Percentiles rank a stretch among this genome's conserved stretches.
These are phyloP conservation scores for Cryptoblepharus egeriae DNA, from an alignment of 2,797 vertebrate genomes.

Conservation along the genomic window DNA sequence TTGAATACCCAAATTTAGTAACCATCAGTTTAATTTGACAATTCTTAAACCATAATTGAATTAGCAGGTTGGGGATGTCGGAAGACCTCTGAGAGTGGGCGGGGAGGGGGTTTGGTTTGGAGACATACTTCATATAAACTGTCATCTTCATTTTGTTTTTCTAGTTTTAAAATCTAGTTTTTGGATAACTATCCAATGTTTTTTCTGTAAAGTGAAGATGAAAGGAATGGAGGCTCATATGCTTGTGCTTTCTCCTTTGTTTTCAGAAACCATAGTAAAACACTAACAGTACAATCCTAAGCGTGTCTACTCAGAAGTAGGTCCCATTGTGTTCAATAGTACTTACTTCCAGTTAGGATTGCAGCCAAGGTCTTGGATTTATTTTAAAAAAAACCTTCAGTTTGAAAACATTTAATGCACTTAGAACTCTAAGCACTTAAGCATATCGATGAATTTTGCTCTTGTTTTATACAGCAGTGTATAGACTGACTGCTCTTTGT, in stretches of 20 bases:
- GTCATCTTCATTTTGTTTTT: not conserved
- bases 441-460: not conserved
- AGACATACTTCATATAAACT: not conserved
- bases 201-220: not conserved
- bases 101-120: not conserved
- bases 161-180: not conserved
- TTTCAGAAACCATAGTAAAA: not conserved
- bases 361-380: not conserved
- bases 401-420: not conserved
- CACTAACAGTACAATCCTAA: no score
- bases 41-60: no score
- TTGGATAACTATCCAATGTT: not conserved
- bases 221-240: not conserved
- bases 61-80: no score
- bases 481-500: fast-evolving
- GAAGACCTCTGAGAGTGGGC: no score
- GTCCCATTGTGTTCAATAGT: no score
- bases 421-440: not conserved
- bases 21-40: conserved; percentile 25
- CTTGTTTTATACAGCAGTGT: not conserved
- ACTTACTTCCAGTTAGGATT: no score
- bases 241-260: not conserved
- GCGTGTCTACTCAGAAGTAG: no score
- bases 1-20: conserved; percentile 12
- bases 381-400: not conserved